These are phyloP conservation scores for Columba guinea DNA, from an alignment of 2,797 vertebrate genomes.

Conservation along the genomic window DNA sequence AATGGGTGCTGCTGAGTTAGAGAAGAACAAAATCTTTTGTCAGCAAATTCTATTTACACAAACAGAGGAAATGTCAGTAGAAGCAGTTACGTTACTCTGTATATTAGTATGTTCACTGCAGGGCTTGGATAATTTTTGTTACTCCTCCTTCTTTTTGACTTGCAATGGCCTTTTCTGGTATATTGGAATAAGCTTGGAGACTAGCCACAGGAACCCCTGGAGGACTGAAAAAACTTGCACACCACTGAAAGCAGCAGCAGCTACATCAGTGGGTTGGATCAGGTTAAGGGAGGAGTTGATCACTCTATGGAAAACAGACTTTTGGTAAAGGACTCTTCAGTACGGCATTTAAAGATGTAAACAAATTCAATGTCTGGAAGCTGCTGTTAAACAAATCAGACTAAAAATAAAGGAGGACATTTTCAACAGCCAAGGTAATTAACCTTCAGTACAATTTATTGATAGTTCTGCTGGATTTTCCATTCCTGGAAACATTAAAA, in stretches of 20 bases:
- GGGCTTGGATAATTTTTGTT: neutral
- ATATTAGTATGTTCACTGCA: neutral
- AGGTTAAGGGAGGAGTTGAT: neutral
- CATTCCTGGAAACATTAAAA: conserved; percentile 38
- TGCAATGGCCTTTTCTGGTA: neutral
- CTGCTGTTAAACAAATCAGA: neutral
- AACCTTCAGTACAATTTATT: conserved; percentile 24
- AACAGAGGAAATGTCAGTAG: neutral
- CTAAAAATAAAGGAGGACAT: conserved; percentile 33
- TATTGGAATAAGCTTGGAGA: neutral
- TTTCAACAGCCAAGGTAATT: conserved; percentile 43
- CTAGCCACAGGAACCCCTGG: neutral
- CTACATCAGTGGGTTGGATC: neutral
- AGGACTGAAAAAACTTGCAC: neutral
- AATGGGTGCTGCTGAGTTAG: conserved; percentile 23
- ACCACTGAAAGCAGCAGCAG: neutral
- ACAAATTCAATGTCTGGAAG: conserved; percentile 9
- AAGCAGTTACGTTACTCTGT: neutral
- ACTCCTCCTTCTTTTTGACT: neutral
- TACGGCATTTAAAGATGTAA: neutral
- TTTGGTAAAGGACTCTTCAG: neutral
- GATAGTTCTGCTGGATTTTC: conserved; percentile 10
- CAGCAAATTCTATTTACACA: conserved; percentile 26
- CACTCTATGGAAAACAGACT: neutral
- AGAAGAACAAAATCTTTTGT: conserved; percentile 15